Evolutionary conservation across 1,140 invertebrate genomes (phyloP), one percentile per base, ranked within the genome.

Genomic region (Drosophila orena): DNA sequence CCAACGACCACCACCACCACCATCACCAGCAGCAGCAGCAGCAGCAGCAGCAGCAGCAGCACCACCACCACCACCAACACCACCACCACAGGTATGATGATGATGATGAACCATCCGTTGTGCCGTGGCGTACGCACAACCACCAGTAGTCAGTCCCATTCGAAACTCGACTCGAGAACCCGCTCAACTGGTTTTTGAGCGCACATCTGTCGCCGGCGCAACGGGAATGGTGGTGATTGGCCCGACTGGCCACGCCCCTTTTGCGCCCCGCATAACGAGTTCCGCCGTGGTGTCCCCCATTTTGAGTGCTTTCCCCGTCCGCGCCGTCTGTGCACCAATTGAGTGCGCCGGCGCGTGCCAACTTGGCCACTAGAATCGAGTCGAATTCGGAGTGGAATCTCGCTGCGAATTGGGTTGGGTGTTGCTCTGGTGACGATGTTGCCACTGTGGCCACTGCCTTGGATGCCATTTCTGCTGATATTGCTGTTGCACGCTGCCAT

Each of bases 301-400:
- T 88, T 88, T 91, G 89, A 88, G 89, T 88, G 83, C 4, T 46
- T 70, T 72, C 4, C 27, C 30, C 42, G 47, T 47, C n/a, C n/a
- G 47, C n/a, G 7, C 4, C 15, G 2, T 17, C 47, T 34, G 4
- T 50, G 24, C 47, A 50, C 84, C 84, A 89, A 89, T 89, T 88
- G 72, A 83, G 79, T 84, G 88, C 88, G 88, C 79, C 79, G 88
- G 79, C 88, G 88, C 88, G 88, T 91, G 88, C 81, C 88, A 71
- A 49, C 20, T 20, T 34, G 10, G 17, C 47, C 61, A 55, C 44
- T 52, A 52, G 27, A 27, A 49, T 14, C 47, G 62, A 47, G 56
- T 47, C 22, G 17, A n/a, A 46, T 2, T 34, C 7, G 35, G 44
- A 68, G 64, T 68, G 64, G 15, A 24, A 44, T 20, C 4, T 27